Evolutionary conservation across 1,140 invertebrate species (phyloP), one percentile per base, ranked within the genome.

Genomic region (Zaprionus africanus): DNA sequence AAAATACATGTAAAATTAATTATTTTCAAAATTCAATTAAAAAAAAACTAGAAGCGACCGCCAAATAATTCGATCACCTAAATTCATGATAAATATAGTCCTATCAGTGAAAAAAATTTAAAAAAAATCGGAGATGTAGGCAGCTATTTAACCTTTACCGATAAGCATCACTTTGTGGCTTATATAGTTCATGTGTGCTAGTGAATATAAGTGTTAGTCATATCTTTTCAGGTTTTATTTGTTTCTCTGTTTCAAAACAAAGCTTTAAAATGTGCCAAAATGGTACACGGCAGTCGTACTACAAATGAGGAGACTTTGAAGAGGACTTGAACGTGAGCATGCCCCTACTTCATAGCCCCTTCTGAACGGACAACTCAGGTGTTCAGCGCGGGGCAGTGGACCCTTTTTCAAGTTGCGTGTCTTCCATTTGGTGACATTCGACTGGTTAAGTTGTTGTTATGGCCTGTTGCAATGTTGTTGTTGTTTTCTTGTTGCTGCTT

Each of bases 391-490:
- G 46, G 46, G 15, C n/a, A 43, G 15, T 2, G 7, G 28, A 57
- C 53, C 53, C 38, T 34, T 7, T 82, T 71, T 66, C 34, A 54
- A 49, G 68, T 67, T 86, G 80, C 83, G 63, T 86, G 84, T 80
- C 77, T 77, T 66, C 71, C 76, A 78, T 81, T 88, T 87, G 84
- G 84, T 87, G 84, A 87, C 84, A 87, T 88, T 87, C 84, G 76
- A 60, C 78, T 54, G 77, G 74, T 76, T 87, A 75, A 87, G 70
- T 87, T 87, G 84, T 87, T 81, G 84, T 78, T 88, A 83, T 87
- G 53, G 84, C 67, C 41, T 31, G 41, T 76, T 65, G 53, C 59
- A 41, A 76, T 46, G 74, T 38, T 63, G 65, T 77, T 67, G 53
- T 70, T 74, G 43, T 61, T 64, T 69, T 78, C 64, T 82, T 77